Base-by-base conservation (phyloP, 2,888 invertebrate genomes). In the Endotricha flammealis region DNA sequence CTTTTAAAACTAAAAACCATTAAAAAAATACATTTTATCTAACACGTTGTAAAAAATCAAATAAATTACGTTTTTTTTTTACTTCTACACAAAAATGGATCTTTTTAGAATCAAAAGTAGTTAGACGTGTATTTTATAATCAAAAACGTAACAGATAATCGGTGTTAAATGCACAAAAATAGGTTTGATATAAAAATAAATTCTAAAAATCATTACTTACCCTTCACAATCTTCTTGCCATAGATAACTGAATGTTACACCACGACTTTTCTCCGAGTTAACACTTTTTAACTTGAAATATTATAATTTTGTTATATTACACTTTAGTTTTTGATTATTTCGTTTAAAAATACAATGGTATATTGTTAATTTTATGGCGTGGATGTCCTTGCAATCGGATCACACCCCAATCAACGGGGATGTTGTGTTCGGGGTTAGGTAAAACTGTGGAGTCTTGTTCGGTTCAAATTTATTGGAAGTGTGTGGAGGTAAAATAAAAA, bases 361-460 rank as follows among this genome's bases (percentile, higher is more conserved):
- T 73, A 71, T 73, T 70, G 67, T 69, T 66, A 68, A 68, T 70
- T 72, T 72, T 58, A 75, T 68, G 66, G 65, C 69, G 60, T 53
- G 51, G 63, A 61, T 65, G 64, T 62, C 66, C 64, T 68, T 66
- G 50, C 60, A 50, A 50, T 55, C 61, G 55, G 79, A 76, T 78
- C 83, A 82, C 82, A 83, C 82, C 83, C 82, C 74, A 69, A 65
- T 67, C 64, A 58, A 48, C 54, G 68, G 71, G 71, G 67, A 66
- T 76, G 77, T 75, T 79, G 57, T 74, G 70, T 63, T 61, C 55
- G 36, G 35, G 63, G 57, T 57, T 56, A 64, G 41, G 14, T 57
- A 46, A 56, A 51, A 46, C 39, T 17, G 37, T 69, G 46, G 77
- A 78, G 77, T 58, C 24, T 65, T 27, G 2, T 3, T n/a, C 5